Evolutionary conservation across 2,113 vertebrate species (phyloP).

Genomic region (Monopterus albus): DNA sequence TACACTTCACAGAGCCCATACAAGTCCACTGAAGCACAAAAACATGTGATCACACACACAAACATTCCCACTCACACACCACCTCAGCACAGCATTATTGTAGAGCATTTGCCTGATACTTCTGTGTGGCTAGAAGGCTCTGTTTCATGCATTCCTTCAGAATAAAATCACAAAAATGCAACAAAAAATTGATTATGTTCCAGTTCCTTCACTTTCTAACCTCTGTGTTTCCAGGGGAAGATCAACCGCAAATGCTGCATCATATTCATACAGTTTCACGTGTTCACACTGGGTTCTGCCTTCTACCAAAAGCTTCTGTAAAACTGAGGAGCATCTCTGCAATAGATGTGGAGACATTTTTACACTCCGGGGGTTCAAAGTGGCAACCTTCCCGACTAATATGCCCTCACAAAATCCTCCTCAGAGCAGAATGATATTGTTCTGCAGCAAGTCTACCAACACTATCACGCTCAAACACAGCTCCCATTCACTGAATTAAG

Average conservation of each 20-base stretch:
- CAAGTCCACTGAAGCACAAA: slow-evolving; percentile 32
- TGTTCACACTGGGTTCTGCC: neutral
- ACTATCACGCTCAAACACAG: neutral
- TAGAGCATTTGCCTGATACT: slow-evolving; percentile 2
- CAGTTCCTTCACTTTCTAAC: neutral
- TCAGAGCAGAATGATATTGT: neutral
- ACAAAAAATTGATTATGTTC: neutral
- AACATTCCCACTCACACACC: slow-evolving; percentile 8
- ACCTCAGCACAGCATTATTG: slow-evolving; percentile 1
- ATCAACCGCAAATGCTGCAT: neutral
- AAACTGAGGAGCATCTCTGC: neutral
- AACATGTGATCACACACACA: neutral
- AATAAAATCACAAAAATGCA: neutral
- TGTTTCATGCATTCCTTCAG: neutral
- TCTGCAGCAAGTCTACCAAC: neutral
- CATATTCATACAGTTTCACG: slow-evolving; percentile 5
- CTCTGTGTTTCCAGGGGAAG: neutral
- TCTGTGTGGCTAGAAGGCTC: neutral
- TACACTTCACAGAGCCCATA: slow-evolving; percentile 44
- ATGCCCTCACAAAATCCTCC: neutral
- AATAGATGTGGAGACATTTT: neutral
- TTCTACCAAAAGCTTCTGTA: neutral
- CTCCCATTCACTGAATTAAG: neutral
- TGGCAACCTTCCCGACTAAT: neutral
- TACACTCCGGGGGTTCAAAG: neutral